These are phyloP conservation scores for Phainopepla nitens DNA, from an alignment of 2,113 vertebrate genomes.

Conservation along the genomic window DNA sequence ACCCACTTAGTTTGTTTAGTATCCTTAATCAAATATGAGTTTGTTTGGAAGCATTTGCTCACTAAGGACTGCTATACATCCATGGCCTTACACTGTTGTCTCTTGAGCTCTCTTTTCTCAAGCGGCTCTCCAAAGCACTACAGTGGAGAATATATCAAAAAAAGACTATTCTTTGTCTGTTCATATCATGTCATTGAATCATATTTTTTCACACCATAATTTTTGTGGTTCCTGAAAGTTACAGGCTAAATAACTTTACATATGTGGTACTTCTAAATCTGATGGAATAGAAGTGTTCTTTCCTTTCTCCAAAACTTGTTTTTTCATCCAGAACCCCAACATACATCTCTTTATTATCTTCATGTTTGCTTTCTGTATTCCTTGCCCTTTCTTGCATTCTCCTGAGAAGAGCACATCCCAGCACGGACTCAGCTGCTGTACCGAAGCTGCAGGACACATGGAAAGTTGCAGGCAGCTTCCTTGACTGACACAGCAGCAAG, in stretches of 20 bases:
- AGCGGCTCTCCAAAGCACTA: background rate
- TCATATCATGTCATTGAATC: background rate
- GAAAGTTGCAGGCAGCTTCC: background rate
- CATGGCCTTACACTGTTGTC: background rate
- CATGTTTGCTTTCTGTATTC: background rate
- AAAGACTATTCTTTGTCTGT: background rate
- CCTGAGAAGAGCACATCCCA: background rate
- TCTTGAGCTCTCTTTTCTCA: background rate
- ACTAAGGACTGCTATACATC: background rate
- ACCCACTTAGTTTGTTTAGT: background rate
- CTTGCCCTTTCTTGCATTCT: background rate
- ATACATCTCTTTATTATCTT: background rate
- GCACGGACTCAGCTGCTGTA: background rate
- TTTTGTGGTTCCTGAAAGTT: background rate
- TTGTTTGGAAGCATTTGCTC: background rate
- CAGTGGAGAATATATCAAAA: background rate
- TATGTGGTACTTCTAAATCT: background rate
- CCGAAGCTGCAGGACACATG: background rate
- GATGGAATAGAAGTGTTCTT: background rate
- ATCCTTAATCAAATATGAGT: background rate
- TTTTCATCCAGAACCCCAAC: background rate
- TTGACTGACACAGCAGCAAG: background rate
- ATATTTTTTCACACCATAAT: background rate
- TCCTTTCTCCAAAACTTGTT: background rate
- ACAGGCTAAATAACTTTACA: background rate